These are phyloP conservation scores for Bombus waltoni DNA, from an alignment of 1,140 invertebrate genomes.

Conservation along the genomic window DNA sequence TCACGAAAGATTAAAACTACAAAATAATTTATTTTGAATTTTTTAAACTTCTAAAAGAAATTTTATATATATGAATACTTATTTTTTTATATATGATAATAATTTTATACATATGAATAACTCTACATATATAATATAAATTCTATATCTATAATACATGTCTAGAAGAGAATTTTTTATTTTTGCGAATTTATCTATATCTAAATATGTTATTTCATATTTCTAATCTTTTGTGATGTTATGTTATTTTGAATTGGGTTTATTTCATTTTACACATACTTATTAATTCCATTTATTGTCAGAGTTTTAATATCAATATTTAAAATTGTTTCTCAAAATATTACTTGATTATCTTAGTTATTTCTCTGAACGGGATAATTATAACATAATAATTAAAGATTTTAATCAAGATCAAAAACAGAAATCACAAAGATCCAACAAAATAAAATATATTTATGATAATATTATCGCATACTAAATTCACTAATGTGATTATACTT, in stretches of 20 bases:
- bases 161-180: background rate
- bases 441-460: background rate
- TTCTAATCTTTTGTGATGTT: too few relatives aligned
- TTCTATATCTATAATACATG: background rate
- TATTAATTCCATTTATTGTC: too few relatives aligned
- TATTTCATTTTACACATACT: too few relatives aligned
- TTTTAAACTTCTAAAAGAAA: background rate
- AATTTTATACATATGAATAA: background rate
- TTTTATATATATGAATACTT: background rate
- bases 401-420: too few relatives aligned
- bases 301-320: too few relatives aligned
- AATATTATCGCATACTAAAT: background rate
- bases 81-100: too few relatives aligned
- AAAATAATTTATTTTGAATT: background rate
- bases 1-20: background rate
- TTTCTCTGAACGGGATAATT: too few relatives aligned
- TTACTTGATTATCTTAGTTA: too few relatives aligned
- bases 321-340: too few relatives aligned
- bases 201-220: too few relatives aligned
- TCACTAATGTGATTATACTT: background rate
- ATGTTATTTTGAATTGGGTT: too few relatives aligned
- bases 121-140: background rate
- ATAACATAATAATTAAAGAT: too few relatives aligned
- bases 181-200: background rate
- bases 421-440: background rate